phyloP scores from a whole-genome alignment of 2,888 invertebrate genomes.

The Apamea crenata region DNA sequence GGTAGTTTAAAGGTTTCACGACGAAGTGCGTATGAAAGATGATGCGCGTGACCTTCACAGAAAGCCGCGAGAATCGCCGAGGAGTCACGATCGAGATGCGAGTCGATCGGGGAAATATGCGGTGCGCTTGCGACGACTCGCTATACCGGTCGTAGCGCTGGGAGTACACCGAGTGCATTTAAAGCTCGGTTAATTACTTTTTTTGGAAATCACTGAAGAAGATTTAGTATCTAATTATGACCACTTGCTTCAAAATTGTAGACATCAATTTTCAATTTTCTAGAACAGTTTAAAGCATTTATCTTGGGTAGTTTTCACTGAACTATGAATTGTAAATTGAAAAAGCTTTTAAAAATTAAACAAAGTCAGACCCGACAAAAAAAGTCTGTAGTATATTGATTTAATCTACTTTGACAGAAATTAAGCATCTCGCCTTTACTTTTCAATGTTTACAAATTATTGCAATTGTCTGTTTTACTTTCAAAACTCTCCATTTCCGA shows the following conservation, averaged over 20 bases:
- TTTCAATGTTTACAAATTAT: neutral
- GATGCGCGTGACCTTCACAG: conserved; percentile 79
- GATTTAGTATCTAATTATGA: neutral
- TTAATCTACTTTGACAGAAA: neutral
- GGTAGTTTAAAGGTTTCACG: conserved; percentile 70
- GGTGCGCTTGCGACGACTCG: conserved; percentile 58
- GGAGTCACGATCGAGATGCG: conserved; percentile 67
- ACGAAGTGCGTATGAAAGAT: conserved; percentile 66
- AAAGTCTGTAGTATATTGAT: neutral
- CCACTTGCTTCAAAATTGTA: too few relatives aligned
- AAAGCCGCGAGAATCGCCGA: conserved; percentile 69
- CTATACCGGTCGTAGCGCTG: conserved; percentile 40
- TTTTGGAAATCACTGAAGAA: neutral
- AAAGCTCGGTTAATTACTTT: neutral
- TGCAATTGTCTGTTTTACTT: neutral
- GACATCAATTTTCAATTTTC: neutral
- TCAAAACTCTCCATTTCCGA: neutral
- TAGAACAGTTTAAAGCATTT: too few relatives aligned
- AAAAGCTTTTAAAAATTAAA: neutral
- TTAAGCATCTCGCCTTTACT: neutral
- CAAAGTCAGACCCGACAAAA: neutral
- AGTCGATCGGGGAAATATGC: conserved; percentile 72
- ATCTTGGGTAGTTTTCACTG: neutral
- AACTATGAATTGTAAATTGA: neutral
- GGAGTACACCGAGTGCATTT: conserved; percentile 53